Evolutionary conservation across 2,888 invertebrate species (phyloP).

Genomic region (Clostera curtula): DNA sequence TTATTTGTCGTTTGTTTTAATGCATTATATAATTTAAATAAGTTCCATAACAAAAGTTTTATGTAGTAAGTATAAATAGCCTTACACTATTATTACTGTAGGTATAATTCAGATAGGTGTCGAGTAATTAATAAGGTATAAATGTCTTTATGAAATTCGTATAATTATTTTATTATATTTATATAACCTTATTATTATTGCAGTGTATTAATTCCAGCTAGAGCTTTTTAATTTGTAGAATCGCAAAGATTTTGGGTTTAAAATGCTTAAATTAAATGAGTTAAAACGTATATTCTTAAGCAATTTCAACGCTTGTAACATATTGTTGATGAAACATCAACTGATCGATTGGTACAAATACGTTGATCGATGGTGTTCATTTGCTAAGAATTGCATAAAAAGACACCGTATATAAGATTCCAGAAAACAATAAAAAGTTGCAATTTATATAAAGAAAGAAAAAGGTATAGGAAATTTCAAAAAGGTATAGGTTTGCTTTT

Average conservation of each 20-base stretch:
- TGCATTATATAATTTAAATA: conserved; percentile 71
- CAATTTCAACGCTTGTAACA: too few species aligned
- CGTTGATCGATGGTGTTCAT: too few species aligned
- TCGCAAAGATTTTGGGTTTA: conserved; percentile 26
- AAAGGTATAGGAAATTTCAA: too few species aligned
- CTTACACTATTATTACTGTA: conserved; percentile 67
- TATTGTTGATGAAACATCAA: too few species aligned
- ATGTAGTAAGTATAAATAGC: conserved; percentile 68
- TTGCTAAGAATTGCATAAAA: too few species aligned
- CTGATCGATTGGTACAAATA: too few species aligned
- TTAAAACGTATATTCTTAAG: background rate
- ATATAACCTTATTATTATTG: conserved; percentile 37
- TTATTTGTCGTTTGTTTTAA: conserved; percentile 72
- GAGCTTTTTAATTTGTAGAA: conserved; percentile 27
- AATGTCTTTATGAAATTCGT: conserved; percentile 28
- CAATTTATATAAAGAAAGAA: too few species aligned
- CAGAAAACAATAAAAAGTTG: too few species aligned
- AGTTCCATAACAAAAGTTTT: conserved; percentile 69
- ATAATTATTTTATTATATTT: conserved; percentile 25
- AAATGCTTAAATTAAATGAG: conserved; percentile 6
- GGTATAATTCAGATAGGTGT: conserved; percentile 51
- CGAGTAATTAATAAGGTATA: conserved; percentile 46
- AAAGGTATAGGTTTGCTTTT: too few species aligned
- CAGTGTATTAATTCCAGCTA: conserved; percentile 41
- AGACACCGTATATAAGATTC: too few species aligned